Base-by-base conservation (phyloP, 2,797 vertebrate species). In the Pipistrellus kuhlii region DNA sequence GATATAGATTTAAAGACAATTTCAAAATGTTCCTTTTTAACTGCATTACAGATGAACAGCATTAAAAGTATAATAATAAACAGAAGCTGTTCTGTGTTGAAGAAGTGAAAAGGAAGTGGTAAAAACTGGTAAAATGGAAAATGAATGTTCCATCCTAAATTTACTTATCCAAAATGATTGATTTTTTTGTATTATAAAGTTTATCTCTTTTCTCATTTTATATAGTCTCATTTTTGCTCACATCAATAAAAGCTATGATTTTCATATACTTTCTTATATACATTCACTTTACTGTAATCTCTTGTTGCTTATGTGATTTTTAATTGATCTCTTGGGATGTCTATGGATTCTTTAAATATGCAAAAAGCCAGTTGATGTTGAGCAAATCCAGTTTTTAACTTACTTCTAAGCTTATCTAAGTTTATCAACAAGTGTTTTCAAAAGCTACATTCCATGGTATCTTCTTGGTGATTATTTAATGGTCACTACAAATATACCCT, bases 21-120 rank as follows among this genome's bases (percentile, higher is more conserved):
- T 87, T 72, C 23, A 27, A 78, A 90, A 81, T 41, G 23, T 87
- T 75, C 23, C 15, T 71, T 85, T 85, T 92, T 35, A 87, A 87
- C 2, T 46, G 41, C n/a, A 30, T 44, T 41, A 87, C 30, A 87
- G 11, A 35, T 62, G 46, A 73, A 76, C 4, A 55, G 25, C 17
- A 41, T 48, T 35, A 46, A 25, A 55, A 78, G 4, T 41, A 30
- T 9, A 18, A 83, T 46, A 73, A 66, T 25, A 32, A 92, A 64
- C 10, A 86, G 41, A 55, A 93, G 25, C 18, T 77, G 11, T 32
- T 53, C 48, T 87, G 10, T 53, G 17, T 4, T 77, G 9, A 81
- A 93, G 30, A 88, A 82, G 8, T 35, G 21, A 85, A 94, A 86
- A 55, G 2, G 9, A 77, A 62, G 20, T 44, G 15, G 25, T 21